Conservation (phyloP, 2,113 vertebrate species). For the Daboia siamensis region DNA sequence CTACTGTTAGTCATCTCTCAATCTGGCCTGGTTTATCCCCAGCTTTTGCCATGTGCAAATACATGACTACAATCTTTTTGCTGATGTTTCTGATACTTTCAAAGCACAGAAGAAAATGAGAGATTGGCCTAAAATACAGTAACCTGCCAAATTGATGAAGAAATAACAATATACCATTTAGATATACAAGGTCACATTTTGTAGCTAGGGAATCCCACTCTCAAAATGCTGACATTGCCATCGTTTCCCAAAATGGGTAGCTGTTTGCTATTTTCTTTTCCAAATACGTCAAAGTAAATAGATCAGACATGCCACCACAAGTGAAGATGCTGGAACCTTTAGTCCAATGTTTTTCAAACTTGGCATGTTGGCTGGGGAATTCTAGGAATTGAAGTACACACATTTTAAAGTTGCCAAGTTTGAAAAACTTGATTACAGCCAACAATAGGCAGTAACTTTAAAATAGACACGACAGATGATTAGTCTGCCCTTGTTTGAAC, state of each 20-base stretch:
- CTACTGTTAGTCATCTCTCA: not conserved
- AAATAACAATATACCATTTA: not conserved
- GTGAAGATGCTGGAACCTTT: not conserved
- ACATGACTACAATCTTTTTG: not conserved
- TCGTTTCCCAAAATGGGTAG: not conserved
- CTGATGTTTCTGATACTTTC: not conserved
- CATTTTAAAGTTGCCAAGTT: not conserved
- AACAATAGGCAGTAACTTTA: not conserved
- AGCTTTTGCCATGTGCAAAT: not conserved
- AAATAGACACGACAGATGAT: not conserved
- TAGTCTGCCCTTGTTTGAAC: not conserved
- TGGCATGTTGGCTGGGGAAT: not conserved
- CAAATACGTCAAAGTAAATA: not conserved
- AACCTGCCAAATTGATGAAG: not conserved
- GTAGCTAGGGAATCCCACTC: not conserved
- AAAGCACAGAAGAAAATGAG: not conserved
- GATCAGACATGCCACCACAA: not conserved
- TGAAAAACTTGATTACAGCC: not conserved
- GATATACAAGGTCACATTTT: not conserved
- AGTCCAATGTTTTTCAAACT: not conserved
- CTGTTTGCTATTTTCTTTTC: not conserved
- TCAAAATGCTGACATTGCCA: not conserved
- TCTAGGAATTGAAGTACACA: not conserved
- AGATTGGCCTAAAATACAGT: not conserved
- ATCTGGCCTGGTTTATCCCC: not conserved